A percentile compares a stretch with the other conserved stretches of the same genome.
Evolutionary conservation across 2,888 invertebrate species (phyloP).

Genomic region (Tachina grossa): DNA sequence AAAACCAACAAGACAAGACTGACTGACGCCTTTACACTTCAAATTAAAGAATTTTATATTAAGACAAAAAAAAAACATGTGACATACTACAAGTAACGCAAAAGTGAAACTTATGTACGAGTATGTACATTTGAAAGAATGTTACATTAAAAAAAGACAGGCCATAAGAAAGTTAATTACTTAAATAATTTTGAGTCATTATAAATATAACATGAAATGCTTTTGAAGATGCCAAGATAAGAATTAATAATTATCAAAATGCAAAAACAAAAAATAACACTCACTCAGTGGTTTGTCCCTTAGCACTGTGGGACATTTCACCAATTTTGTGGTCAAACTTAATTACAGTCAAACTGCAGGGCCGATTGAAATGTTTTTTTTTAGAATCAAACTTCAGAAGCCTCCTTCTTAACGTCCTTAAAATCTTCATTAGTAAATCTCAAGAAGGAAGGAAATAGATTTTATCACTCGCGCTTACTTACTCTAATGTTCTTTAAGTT

Average conservation of each 20-base stretch:
- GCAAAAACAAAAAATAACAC: background rate
- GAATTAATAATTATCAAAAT: background rate
- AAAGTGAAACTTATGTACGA: background rate
- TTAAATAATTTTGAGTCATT: conserved; percentile 47
- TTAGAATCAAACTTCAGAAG: too few species aligned
- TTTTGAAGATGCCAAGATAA: background rate
- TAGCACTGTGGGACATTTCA: too few species aligned
- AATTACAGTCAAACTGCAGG: too few species aligned
- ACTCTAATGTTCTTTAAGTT: too few species aligned
- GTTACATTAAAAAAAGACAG: too few species aligned
- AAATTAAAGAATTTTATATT: background rate
- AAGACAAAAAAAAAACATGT: background rate
- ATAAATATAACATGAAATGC: conserved; percentile 31
- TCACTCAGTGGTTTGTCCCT: too few species aligned
- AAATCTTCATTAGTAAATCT: too few species aligned
- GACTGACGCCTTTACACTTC: background rate
- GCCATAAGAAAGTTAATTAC: conserved; percentile 39
- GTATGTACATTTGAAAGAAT: background rate
- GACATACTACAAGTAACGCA: background rate
- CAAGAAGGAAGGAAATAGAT: too few species aligned
- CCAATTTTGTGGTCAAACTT: too few species aligned
- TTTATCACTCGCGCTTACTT: too few species aligned
- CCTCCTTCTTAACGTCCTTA: too few species aligned
- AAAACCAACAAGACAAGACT: background rate
- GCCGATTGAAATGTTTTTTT: too few species aligned